Conservation (phyloP, 2,113 vertebrate species). For the Calidris pygmaea region DNA sequence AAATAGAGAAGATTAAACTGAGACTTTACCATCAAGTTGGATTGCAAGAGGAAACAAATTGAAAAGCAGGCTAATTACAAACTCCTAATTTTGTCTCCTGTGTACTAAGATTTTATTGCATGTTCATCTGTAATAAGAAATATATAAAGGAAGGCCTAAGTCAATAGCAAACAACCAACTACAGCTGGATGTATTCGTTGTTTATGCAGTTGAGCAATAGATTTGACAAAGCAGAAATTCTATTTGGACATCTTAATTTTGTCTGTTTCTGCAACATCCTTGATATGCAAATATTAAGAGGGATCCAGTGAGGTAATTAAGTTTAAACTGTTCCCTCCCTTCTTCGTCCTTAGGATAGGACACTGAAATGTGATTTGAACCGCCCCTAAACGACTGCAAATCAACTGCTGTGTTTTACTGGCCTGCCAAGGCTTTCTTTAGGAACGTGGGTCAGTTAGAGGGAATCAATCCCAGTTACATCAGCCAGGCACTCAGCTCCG, state of each 20-base stretch:
- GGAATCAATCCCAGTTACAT: neutral
- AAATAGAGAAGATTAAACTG: slow-evolving; percentile 14
- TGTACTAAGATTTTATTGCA: neutral
- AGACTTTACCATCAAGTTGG: neutral
- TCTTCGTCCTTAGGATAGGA: neutral
- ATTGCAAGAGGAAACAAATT: slow-evolving; percentile 33
- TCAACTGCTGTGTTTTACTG: neutral
- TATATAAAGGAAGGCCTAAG: neutral
- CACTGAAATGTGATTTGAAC: neutral
- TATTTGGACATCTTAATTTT: neutral
- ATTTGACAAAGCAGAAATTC: neutral
- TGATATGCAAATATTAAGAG: neutral
- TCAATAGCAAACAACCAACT: neutral
- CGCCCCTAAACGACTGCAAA: neutral
- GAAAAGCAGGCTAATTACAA: slow-evolving; percentile 23
- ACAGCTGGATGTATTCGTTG: neutral
- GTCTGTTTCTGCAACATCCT: neutral
- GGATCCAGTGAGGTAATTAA: neutral
- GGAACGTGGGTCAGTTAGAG: neutral
- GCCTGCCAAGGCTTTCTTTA: neutral
- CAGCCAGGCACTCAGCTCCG: neutral
- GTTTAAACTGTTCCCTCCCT: neutral
- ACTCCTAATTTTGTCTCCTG: slow-evolving; percentile 4
- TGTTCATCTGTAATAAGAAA: neutral
- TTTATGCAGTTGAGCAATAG: neutral